Evolutionary conservation across 2,797 vertebrate species (phyloP), one percentile per base, ranked within the genome.

Genomic region (Enteromius viviparus): DNA sequence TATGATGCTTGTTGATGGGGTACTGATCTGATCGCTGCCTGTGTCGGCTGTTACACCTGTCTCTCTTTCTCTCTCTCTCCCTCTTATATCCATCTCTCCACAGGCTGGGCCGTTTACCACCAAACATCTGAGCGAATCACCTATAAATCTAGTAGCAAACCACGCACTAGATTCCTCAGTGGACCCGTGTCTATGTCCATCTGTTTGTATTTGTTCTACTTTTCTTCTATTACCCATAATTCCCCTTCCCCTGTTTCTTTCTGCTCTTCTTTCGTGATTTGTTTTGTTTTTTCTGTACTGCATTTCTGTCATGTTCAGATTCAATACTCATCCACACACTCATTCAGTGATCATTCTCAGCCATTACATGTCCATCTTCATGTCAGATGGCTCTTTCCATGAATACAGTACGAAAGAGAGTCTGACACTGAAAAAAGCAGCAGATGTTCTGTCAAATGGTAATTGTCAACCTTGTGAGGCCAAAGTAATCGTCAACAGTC

Each of bases 161-260:
- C 97, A 92, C 96, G 97, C 94, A 96, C 98, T 96, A 97, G 98
- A 99, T 99, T 99, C 97, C 97, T 99, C 97, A 99, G 97, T 98
- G 98, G 98, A 97, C 98, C 98, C 95, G 97, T 99, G 96, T 98
- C 98, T 98, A 96, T 99, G 95, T 99, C 98, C 96, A 99, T 99
- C 98, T 99, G 98, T 99, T 98, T 98, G 98, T 99, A 99, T 97
- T 98, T 97, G 97, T 99, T 99, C 96, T 97, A 97, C 97, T 97
- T 96, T 98, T 97, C 97, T 97, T 95, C 95, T 94, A 93, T 89
- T 90, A 80, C 87, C 90, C 95, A 95, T 94, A 86, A 91, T 88
- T 90, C 93, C 92, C 92, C 93, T 90, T 91, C 89, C 87, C 92
- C 51, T 6, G 26, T 70, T 91, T 90, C 85, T 91, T 90, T 82